These are phyloP conservation scores for Hipparchia semele DNA, from an alignment of 2,888 invertebrate species.

Conservation along the genomic window DNA sequence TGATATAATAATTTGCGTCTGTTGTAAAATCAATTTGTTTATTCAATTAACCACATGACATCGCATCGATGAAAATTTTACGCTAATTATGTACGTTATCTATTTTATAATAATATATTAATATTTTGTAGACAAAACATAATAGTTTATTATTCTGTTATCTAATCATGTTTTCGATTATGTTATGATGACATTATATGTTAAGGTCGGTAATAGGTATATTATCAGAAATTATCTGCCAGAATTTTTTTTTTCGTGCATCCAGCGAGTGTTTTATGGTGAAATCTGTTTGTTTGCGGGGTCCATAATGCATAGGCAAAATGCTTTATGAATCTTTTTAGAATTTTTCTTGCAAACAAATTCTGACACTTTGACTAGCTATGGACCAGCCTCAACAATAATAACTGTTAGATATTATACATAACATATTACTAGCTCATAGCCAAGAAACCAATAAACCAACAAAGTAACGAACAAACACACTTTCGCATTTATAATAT, in stretches of 20 bases:
- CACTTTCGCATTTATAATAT: too few species aligned
- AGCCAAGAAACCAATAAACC: too few species aligned
- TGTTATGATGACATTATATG: not conserved
- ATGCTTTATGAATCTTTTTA: too few species aligned
- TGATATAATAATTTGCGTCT: slow-evolving; percentile 9
- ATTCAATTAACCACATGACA: slow-evolving; percentile 8
- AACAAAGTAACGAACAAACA: too few species aligned
- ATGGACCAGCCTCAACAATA: too few species aligned
- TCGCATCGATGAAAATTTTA: slow-evolving; percentile 10
- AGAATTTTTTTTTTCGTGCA: not conserved
- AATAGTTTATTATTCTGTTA: not conserved
- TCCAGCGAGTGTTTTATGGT: not conserved
- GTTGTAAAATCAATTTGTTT: slow-evolving; percentile 14
- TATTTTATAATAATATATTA: not conserved
- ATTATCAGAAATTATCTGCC: too few species aligned
- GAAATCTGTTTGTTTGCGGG: too few species aligned
- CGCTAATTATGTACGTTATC: slow-evolving; percentile 3
- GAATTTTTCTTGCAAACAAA: too few species aligned
- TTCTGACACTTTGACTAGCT: not conserved
- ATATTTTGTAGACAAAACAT: not conserved
- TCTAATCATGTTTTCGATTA: not conserved
- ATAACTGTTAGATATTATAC: too few species aligned
- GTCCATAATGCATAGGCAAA: too few species aligned
- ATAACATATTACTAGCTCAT: too few species aligned
- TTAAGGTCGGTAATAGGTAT: not conserved